Evolutionary conservation across 2,888 invertebrate genomes (phyloP).

Genomic region (Portevinia maculata): DNA sequence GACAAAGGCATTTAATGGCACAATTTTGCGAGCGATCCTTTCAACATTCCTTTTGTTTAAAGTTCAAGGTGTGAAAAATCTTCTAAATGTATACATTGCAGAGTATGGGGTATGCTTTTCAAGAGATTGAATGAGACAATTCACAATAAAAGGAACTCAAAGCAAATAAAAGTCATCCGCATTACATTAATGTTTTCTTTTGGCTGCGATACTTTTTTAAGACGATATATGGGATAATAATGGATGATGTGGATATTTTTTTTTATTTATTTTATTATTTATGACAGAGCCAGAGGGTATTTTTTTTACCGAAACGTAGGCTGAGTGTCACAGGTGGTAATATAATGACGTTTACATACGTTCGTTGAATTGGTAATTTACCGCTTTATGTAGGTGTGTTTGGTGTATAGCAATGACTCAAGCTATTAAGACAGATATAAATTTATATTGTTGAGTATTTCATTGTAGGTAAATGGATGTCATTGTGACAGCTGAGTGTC

Average conservation of each 20-base stretch:
- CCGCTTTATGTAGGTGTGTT: not conserved
- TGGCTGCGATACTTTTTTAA: constrained; percentile 17
- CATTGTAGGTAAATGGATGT: too few relatives aligned
- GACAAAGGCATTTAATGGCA: constrained; percentile 5
- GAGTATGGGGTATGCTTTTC: constrained; percentile 9
- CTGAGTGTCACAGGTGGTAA: constrained; percentile 31
- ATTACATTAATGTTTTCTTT: constrained; percentile 35
- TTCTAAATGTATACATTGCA: constrained; percentile 35
- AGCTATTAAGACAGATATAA: not conserved
- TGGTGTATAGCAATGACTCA: constrained; percentile 8
- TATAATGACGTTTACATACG: constrained; percentile 17
- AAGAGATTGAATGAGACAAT: constrained; percentile 50
- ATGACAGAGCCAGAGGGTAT: constrained; percentile 3
- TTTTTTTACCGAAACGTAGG: constrained; percentile 3
- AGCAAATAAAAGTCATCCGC: constrained; percentile 52
- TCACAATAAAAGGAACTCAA: constrained; percentile 44
- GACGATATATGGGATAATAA: constrained; percentile 52
- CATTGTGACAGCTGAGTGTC: too few relatives aligned
- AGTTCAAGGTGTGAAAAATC: constrained; percentile 35
- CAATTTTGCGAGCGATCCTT: constrained; percentile 22
- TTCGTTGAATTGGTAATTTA: constrained; percentile 9
- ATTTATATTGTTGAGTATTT: not conserved
- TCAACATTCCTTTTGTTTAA: constrained; percentile 32
- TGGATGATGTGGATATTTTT: constrained; percentile 48
- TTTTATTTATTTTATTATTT: constrained; percentile 22